These are phyloP conservation scores for Bovichtus variegatus DNA, from an alignment of 2,797 vertebrate genomes.

Conservation along the genomic window DNA sequence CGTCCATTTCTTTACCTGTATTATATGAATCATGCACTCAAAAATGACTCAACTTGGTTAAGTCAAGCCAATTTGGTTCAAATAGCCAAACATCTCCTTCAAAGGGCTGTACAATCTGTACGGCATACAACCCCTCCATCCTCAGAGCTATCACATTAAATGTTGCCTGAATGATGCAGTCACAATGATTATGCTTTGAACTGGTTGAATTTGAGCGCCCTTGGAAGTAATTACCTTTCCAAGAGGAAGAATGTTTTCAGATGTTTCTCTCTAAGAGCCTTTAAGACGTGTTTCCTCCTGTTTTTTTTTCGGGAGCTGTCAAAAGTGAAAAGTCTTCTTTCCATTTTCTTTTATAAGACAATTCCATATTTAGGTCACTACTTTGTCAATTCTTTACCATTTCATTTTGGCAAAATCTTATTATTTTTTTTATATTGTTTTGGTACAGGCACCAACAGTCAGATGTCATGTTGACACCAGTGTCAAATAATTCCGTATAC, in stretches of 20 bases:
- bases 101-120: not conserved
- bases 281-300: not conserved
- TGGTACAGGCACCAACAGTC: not conserved
- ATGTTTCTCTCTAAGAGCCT: not conserved
- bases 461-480: not conserved
- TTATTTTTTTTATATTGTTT: too few species aligned
- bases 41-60: not conserved
- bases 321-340: slow-evolving; percentile 9
- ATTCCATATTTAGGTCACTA: not conserved
- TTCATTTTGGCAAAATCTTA: not conserved
- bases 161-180: not conserved
- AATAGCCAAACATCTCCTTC: not conserved
- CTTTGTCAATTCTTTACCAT: not conserved
- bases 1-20: not conserved
- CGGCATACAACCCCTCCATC: not conserved
- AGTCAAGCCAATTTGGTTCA: not conserved
- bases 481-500: too few species aligned
- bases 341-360: not conserved
- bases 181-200: not conserved
- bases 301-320: slow-evolving; percentile 10
- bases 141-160: not conserved
- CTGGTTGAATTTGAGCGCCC: not conserved
- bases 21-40: not conserved
- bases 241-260: not conserved
- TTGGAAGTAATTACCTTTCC: not conserved